Conservation (phyloP, 1,140 invertebrate genomes). For the Latrodectus geometricus region DNA sequence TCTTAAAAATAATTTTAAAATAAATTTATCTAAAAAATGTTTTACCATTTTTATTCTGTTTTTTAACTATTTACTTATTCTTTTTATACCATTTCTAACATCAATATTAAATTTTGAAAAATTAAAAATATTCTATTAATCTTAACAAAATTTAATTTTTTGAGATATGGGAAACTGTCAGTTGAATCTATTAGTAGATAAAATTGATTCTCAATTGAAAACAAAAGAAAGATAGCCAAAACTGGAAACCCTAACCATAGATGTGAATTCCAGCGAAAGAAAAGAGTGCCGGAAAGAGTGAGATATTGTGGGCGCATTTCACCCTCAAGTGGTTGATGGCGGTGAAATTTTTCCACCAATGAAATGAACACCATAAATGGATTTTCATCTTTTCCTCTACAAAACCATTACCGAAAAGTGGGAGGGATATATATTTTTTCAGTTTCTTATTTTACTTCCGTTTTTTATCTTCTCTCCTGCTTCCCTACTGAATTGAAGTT, state of each 20-base stretch:
- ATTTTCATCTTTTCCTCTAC: conserved; percentile 23
- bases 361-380: conserved; percentile 45
- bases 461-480: background rate
- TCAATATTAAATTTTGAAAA: too few species aligned
- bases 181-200: too few species aligned
- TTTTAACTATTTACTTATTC: too few species aligned
- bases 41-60: too few species aligned
- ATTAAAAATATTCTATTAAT: too few species aligned
- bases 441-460: background rate
- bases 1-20: too few species aligned
- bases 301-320: conserved; percentile 44
- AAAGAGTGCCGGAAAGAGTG: conserved; percentile 26
- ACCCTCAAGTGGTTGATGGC: conserved; percentile 53
- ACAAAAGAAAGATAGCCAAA: background rate
- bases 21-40: too few species aligned
- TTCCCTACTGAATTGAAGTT: too few species aligned
- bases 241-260: background rate
- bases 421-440: background rate
- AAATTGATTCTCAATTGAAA: too few species aligned
- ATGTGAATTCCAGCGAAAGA: conserved; percentile 6
- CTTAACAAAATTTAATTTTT: too few species aligned
- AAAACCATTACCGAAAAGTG: conserved; percentile 16
- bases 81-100: too few species aligned
- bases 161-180: too few species aligned
- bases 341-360: conserved; percentile 36